Base-by-base conservation (phyloP, 2,113 vertebrate species). In the Cebus imitator region DNA sequence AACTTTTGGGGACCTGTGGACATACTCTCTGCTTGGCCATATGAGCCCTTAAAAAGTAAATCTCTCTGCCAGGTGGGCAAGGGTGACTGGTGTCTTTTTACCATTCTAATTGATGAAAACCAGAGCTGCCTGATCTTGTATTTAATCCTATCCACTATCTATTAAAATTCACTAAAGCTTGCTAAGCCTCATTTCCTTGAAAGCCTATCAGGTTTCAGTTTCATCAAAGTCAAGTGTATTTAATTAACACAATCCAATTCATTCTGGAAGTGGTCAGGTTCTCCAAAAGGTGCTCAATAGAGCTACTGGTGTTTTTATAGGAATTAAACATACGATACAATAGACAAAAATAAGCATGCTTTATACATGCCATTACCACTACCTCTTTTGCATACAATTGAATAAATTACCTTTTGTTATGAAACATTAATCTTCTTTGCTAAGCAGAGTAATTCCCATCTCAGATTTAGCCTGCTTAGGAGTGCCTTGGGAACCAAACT, bases 401-500 rank as follows among this genome's bases (percentile, higher is more conserved):
- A 98, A 98, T 98, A 98, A 98, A 98, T 99, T 99, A 98, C 94
- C 98, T 98, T 98, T 98, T 98, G 98, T 98, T 98, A 97, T 95
- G 98, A 98, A 98, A 98, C 98, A 98, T 97, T 98, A 98, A 99
- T 99, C 98, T 98, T 98, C 98, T 98, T 98, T 97, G 98, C 98
- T 98, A 98, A 98, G 97, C 96, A 95, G 92, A 97, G 66, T 98
- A 98, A 99, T 98, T 98, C 98, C 98, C 97, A 95, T 97, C 98
- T 98, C 40, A 13, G 96, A 97, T 92, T 97, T 94, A 64, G 94
- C 2, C 21, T 91, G 95, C 92, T 93, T 95, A 98, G 95, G 94
- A 97, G 97, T 55, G 55, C 94, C 55, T 68, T 87, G 94, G 48
- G 98, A 98, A 94, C 45, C 87, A 96, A 96, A 96, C 81, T 89